phyloP scores from a whole-genome alignment of 2,113 vertebrate species.

The Panthera uncia region DNA sequence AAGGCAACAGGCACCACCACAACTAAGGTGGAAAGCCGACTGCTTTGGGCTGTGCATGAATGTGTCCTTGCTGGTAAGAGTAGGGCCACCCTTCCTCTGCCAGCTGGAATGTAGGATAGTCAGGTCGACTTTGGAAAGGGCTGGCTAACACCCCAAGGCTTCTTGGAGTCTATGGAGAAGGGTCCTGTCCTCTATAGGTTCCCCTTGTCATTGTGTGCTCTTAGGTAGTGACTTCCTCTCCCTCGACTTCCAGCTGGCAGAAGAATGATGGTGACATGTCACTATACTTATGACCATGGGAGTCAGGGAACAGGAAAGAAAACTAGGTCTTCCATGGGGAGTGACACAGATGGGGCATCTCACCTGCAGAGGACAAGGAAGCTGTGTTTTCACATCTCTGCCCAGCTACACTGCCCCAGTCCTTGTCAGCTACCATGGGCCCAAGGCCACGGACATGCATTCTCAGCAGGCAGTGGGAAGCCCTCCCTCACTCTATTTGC shows the following conservation, averaged over 20 bases:
- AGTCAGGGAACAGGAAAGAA: background rate
- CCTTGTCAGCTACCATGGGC: background rate
- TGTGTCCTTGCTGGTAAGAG: background rate
- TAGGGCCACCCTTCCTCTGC: too few relatives aligned
- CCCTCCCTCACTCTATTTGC: background rate
- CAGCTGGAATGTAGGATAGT: accelerated
- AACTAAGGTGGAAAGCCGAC: background rate
- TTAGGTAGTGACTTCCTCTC: too few relatives aligned
- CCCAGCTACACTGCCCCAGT: background rate
- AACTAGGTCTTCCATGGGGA: background rate
- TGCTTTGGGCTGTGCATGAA: accelerated
- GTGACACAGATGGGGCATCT: background rate
- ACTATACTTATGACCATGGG: background rate
- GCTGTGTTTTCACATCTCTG: background rate
- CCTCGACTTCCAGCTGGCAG: background rate
- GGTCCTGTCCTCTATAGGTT: accelerated
- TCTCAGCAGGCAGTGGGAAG: background rate
- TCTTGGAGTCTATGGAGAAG: background rate
- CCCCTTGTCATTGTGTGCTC: background rate
- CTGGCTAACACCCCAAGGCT: background rate
- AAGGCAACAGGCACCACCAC: background rate
- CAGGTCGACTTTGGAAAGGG: background rate
- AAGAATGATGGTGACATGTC: background rate
- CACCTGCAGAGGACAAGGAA: background rate
- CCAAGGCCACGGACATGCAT: background rate